phyloP scores from a whole-genome alignment of 1,140 invertebrate species.

The Teleopsis dalmanni region DNA sequence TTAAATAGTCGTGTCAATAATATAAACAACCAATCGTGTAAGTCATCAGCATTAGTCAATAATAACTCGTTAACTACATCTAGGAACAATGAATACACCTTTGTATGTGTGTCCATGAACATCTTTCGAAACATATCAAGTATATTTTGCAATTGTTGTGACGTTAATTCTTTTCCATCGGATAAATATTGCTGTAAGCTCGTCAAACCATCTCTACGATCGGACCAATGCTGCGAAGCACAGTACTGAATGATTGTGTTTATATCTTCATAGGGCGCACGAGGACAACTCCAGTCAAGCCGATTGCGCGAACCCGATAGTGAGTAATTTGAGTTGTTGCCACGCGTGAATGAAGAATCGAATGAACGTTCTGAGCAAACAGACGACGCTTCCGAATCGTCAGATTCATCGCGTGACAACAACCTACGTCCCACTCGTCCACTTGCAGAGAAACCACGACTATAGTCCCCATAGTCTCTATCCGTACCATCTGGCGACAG shows the following conservation, averaged over 20 bases:
- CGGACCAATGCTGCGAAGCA: slow-evolving; percentile 81
- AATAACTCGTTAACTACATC: slow-evolving; percentile 87
- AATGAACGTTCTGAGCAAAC: slow-evolving; percentile 87
- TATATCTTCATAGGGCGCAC: slow-evolving; percentile 62
- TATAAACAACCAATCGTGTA: slow-evolving; percentile 87
- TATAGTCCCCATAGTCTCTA: slow-evolving; percentile 13
- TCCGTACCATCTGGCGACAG: slow-evolving; percentile 41
- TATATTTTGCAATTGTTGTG: slow-evolving; percentile 38
- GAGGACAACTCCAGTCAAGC: slow-evolving; percentile 50
- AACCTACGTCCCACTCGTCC: slow-evolving; percentile 35
- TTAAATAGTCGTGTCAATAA: slow-evolving; percentile 69
- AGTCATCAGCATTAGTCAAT: slow-evolving; percentile 72
- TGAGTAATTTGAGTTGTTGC: slow-evolving; percentile 50
- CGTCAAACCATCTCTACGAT: slow-evolving; percentile 84
- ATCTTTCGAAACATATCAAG: slow-evolving; percentile 86
- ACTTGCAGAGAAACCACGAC: slow-evolving; percentile 14
- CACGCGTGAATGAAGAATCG: slow-evolving; percentile 58
- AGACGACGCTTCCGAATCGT: slow-evolving; percentile 90
- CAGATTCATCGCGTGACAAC: slow-evolving; percentile 58
- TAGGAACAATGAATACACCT: slow-evolving; percentile 87
- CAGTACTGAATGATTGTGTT: slow-evolving; percentile 82
- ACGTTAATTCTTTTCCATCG: slow-evolving; percentile 37
- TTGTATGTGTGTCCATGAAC: slow-evolving; percentile 96
- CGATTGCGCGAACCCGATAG: slow-evolving; percentile 74
- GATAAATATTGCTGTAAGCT: slow-evolving; percentile 55